Evolutionary conservation across 1,140 invertebrate genomes (phyloP).

Genomic region (Choristoneura fumiferana): DNA sequence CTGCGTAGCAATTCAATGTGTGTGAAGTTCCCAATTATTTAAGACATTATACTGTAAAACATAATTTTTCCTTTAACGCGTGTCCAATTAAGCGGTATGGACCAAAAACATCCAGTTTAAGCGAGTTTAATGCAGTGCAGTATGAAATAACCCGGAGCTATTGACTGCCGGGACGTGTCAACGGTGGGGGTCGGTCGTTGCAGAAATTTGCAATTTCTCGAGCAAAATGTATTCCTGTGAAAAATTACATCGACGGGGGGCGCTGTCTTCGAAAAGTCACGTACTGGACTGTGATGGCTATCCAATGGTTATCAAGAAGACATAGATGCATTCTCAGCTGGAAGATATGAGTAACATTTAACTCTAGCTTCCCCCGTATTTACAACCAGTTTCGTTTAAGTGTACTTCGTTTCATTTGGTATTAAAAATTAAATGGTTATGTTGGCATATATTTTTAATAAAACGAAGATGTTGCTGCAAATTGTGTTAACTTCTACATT

Average conservation of each 20-base stretch:
- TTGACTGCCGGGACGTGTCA: not conserved
- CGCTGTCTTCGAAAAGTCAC: slow-evolving; percentile 51
- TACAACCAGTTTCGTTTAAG: not conserved
- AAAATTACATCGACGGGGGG: slow-evolving; percentile 41
- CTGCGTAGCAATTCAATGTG: no score
- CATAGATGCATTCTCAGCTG: not conserved
- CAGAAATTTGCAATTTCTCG: slow-evolving; percentile 52
- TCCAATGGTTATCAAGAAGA: slow-evolving; percentile 27
- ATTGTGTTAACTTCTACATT: not conserved
- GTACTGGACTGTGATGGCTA: slow-evolving; percentile 38
- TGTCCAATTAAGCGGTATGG: no score
- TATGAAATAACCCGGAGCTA: not conserved
- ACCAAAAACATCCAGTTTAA: not conserved
- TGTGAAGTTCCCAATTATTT: no score
- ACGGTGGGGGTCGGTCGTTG: slow-evolving; percentile 26
- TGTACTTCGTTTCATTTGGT: not conserved
- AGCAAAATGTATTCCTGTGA: slow-evolving; percentile 44
- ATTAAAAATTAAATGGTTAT: not conserved
- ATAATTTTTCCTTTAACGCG: not conserved
- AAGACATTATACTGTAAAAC: not conserved
- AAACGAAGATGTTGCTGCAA: not conserved
- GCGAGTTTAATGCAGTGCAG: not conserved
- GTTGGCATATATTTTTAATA: not conserved
- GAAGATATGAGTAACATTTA: not conserved
- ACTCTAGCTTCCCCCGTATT: not conserved